Percentiles rank a stretch among this genome's conserved stretches.
phyloP scores from a whole-genome alignment of 2,797 vertebrate species.

The Poeciliopsis paucimaculata region DNA sequence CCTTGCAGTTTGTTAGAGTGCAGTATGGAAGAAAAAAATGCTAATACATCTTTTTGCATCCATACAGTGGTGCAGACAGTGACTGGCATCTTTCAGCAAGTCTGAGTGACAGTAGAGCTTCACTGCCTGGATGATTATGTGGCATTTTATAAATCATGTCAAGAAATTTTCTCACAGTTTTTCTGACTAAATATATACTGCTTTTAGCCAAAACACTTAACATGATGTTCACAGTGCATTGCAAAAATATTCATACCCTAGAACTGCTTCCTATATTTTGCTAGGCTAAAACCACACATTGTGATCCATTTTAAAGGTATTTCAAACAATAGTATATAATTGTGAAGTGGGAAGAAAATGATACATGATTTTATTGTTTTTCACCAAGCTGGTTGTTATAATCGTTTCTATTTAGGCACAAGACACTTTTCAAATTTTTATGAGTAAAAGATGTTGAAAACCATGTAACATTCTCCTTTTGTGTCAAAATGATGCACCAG shows the following conservation, averaged over 20 bases:
- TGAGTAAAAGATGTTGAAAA: background rate
- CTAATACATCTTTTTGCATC: slow-evolving; percentile 23
- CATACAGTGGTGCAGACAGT: slow-evolving; percentile 15
- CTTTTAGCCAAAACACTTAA: background rate
- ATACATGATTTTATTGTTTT: background rate
- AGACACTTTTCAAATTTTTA: background rate
- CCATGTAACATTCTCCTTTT: background rate
- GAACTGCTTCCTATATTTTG: background rate
- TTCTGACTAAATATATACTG: background rate
- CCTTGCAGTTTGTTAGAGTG: slow-evolving; percentile 14
- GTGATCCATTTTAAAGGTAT: background rate
- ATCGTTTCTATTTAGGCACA: background rate
- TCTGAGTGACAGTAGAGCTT: slow-evolving; percentile 1
- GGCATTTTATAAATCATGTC: background rate
- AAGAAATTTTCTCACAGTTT: slow-evolving; percentile 1
- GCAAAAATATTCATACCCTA: background rate
- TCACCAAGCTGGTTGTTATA: too few relatives aligned
- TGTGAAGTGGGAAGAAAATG: background rate
- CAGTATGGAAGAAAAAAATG: slow-evolving; percentile 33
- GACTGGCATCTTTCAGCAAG: slow-evolving; percentile 1
- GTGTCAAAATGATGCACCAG: background rate
- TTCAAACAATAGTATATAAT: background rate
- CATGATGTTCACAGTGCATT: background rate
- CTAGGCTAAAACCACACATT: background rate
- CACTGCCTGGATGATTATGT: background rate